These are phyloP conservation scores for Ophthalmolycus amberensis DNA, from an alignment of 2,113 vertebrate genomes.

Conservation along the genomic window DNA sequence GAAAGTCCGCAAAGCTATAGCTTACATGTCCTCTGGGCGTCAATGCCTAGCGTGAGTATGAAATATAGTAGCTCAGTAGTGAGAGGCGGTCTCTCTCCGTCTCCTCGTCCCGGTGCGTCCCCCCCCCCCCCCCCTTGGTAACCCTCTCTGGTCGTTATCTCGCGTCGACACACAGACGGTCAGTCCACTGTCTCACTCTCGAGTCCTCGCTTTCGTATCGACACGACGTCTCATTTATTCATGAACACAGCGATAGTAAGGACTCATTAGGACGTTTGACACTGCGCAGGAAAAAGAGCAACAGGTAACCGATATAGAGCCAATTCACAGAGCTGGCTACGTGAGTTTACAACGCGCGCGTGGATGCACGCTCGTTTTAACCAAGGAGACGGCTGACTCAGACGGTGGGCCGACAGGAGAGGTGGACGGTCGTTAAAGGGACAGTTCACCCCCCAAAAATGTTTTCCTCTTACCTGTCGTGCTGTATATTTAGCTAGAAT, in stretches of 20 bases:
- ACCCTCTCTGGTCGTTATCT: neutral
- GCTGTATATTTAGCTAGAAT: too few relatives aligned
- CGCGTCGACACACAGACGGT: too few relatives aligned
- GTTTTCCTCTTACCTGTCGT: too few relatives aligned
- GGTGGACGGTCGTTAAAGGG: neutral
- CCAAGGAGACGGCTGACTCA: conserved; percentile 7
- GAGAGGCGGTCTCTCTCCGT: too few relatives aligned
- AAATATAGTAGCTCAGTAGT: too few relatives aligned
- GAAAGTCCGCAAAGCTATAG: conserved; percentile 10
- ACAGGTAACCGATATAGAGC: neutral
- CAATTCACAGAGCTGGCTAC: conserved; percentile 46
- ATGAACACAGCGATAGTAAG: neutral
- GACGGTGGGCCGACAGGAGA: neutral
- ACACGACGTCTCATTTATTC: neutral
- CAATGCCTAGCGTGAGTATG: neutral
- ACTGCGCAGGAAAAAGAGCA: neutral
- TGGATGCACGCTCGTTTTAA: conserved; percentile 28
- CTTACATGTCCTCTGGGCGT: neutral
- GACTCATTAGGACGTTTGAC: neutral
- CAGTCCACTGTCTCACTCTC: neutral
- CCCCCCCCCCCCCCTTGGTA: conserved; percentile 40
- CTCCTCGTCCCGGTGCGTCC: conserved; percentile 35
- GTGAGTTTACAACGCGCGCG: conserved; percentile 9
- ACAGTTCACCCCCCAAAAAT: too few relatives aligned
- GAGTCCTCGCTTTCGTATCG: neutral